Conservation (phyloP, 2,797 vertebrate species). For the Cuculus canorus region DNA sequence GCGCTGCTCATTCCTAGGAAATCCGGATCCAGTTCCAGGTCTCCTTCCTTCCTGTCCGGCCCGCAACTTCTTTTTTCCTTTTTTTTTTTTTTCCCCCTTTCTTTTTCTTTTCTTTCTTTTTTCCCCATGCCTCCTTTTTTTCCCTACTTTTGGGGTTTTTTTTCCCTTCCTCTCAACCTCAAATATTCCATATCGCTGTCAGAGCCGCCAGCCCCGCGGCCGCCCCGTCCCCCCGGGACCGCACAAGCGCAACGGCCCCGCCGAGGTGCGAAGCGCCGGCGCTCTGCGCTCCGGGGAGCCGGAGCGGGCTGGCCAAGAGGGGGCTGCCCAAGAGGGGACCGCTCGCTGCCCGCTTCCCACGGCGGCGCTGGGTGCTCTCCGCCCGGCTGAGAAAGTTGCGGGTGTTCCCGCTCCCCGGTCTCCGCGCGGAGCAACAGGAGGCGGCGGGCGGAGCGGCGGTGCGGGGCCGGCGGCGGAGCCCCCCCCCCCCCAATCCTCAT, state of each 20-base stretch:
- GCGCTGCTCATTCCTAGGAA: slow-evolving; percentile 2
- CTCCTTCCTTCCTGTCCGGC: slow-evolving; percentile 4
- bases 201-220: neutral
- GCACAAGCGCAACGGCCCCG: neutral
- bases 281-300: neutral
- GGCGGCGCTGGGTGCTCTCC: neutral
- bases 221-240: neutral
- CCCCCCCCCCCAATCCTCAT: neutral
- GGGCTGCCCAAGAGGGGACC: too few species aligned
- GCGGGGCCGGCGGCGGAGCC: neutral
- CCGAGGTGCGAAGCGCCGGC: neutral
- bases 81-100: too few species aligned
- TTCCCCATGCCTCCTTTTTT: neutral
- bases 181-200: neutral
- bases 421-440: slow-evolving; percentile 67
- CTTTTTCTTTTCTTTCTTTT: neutral
- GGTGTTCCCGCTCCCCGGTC: neutral
- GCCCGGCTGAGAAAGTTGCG: neutral
- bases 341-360: neutral
- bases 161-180: neutral
- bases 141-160: neutral
- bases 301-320: neutral
- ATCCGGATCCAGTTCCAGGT: slow-evolving; percentile 9
- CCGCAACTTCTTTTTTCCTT: slow-evolving; percentile 35
- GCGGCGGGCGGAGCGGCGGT: neutral